Percentiles rank a stretch among this genome's conserved stretches.
These are phyloP conservation scores for Bagarius yarrelli DNA, from an alignment of 2,113 vertebrate genomes.

Conservation along the genomic window DNA sequence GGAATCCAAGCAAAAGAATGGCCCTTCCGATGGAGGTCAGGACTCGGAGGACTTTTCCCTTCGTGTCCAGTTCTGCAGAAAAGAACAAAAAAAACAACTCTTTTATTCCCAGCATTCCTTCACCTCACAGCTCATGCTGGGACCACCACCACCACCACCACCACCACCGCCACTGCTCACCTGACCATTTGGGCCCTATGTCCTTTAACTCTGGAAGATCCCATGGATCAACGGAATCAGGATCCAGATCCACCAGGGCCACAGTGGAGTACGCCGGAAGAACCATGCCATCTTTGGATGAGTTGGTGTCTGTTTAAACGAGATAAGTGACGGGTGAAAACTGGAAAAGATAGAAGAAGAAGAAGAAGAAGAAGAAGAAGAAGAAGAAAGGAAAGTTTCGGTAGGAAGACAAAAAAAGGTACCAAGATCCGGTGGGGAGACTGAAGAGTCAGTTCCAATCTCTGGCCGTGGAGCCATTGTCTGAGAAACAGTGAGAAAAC, in stretches of 20 bases:
- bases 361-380: background rate
- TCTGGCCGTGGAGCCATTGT: constrained; percentile 86
- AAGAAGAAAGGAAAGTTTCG: background rate
- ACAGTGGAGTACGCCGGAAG: constrained; percentile 75
- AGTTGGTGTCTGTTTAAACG: background rate
- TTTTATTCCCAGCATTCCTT: background rate
- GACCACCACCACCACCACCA: background rate
- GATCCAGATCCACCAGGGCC: constrained; percentile 71
- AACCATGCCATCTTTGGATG: constrained; percentile 65
- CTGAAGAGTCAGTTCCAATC: constrained; percentile 66
- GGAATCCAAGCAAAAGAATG: constrained; percentile 78
- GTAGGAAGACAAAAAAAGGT: background rate
- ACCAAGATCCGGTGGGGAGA: constrained; percentile 60
- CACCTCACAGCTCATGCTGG: background rate
- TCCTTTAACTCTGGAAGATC: constrained; percentile 79
- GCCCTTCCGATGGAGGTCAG: constrained; percentile 72
- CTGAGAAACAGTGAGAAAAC: constrained; percentile 55
- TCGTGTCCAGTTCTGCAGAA: constrained; percentile 81
- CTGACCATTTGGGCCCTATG: constrained; percentile 88
- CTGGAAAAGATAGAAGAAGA: background rate
- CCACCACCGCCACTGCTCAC: constrained; percentile 62
- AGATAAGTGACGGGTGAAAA: background rate
- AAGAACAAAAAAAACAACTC: constrained; percentile 30
- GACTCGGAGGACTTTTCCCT: constrained; percentile 78
- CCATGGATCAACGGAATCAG: constrained; percentile 76